phyloP scores from a whole-genome alignment of 2,888 invertebrate genomes.

The Catocala fraxini region DNA sequence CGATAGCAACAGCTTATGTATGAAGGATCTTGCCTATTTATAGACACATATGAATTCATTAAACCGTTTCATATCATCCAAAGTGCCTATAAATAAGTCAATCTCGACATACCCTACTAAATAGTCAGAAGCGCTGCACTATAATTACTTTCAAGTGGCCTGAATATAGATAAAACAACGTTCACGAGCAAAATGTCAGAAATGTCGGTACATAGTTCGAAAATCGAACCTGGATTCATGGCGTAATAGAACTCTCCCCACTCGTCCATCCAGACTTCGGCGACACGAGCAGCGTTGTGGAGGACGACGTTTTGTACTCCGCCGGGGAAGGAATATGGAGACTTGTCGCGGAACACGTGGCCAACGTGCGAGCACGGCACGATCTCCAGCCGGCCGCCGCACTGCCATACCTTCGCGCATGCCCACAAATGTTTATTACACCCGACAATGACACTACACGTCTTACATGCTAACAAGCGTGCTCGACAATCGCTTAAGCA shows the following conservation, averaged over 20 bases:
- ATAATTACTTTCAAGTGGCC: constrained; percentile 4
- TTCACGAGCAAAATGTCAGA: constrained; percentile 58
- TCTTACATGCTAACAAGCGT: constrained; percentile 1
- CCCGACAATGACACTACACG: constrained; percentile 6
- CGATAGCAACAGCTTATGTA: not conserved
- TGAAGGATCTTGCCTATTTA: not conserved
- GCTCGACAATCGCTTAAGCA: not conserved
- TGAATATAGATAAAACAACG: constrained; percentile 1
- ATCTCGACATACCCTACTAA: not conserved
- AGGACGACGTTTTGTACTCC: constrained; percentile 98
- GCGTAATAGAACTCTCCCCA: constrained; percentile 99
- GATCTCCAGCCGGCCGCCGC: constrained; percentile 98
- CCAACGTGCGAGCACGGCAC: constrained; percentile 98
- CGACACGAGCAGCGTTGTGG: constrained; percentile 99
- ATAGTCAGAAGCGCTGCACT: not conserved
- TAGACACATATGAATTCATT: not conserved
- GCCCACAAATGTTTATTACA: constrained; percentile 37
- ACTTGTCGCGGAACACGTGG: constrained; percentile 99
- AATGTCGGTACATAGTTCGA: constrained; percentile 50
- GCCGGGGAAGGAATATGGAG: constrained; percentile 99
- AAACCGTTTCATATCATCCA: constrained; percentile 7
- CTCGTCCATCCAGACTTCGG: constrained; percentile 99
- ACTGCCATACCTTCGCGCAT: constrained; percentile 94
- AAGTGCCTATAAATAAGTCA: constrained; percentile 17
- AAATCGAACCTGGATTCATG: constrained; percentile 97